A percentile compares a stretch with the other conserved stretches of the same genome.
phyloP scores from a whole-genome alignment of 2,888 invertebrate species.

The Troilus luridus region DNA sequence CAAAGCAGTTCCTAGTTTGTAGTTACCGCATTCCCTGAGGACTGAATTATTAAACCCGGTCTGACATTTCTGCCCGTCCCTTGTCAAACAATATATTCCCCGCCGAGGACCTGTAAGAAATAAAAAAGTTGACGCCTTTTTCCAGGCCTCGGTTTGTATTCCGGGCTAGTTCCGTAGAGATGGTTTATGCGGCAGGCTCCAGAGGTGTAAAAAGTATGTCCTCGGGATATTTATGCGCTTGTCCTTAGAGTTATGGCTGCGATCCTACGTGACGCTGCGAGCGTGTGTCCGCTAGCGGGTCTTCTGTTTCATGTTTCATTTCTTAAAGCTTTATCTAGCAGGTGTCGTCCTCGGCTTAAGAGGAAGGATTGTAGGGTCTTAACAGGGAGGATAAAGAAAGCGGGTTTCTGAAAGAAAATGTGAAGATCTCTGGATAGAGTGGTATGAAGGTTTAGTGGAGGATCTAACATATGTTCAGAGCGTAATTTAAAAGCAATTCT shows the following conservation, averaged over 20 bases:
- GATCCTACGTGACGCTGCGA: not conserved
- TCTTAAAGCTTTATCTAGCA: conserved; percentile 31
- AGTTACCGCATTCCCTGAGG: conserved; percentile 8
- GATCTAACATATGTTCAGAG: not conserved
- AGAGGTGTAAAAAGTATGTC: conserved; percentile 15
- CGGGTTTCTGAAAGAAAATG: not conserved
- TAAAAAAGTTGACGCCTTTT: conserved; percentile 29
- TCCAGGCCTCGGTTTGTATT: conserved; percentile 20
- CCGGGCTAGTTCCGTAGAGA: conserved; percentile 15
- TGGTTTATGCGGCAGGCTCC: conserved; percentile 26
- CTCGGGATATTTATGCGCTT: conserved; percentile 11
- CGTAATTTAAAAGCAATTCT: not conserved
- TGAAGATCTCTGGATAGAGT: not conserved
- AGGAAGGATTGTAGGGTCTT: not conserved
- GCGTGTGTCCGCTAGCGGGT: conserved; percentile 3
- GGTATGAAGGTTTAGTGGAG: not conserved
- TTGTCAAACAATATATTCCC: conserved; percentile 44
- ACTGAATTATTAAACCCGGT: not conserved
- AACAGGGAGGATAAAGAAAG: not conserved
- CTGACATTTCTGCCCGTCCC: conserved; percentile 30
- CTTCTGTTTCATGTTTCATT: conserved; percentile 33
- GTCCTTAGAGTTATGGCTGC: conserved; percentile 12
- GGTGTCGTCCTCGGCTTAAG: not conserved
- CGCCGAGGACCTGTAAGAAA: not conserved
- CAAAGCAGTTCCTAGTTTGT: conserved; percentile 25